Evolutionary conservation across 2,797 vertebrate species (phyloP), one percentile per base, ranked within the genome.

Genomic region (Rhadinocentrus ornatus): DNA sequence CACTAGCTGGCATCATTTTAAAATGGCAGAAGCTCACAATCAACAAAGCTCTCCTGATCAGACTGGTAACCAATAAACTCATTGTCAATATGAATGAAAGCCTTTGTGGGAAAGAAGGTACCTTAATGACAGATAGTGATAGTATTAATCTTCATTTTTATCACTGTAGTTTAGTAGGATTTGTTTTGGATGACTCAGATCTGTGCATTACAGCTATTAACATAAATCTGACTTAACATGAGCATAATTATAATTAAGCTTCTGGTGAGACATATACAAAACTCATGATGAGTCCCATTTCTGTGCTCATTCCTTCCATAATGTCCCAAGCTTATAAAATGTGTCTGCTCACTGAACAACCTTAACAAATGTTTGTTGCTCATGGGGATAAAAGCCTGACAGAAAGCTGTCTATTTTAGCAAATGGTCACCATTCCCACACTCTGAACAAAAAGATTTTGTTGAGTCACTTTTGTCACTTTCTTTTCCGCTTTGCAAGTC

Each of bases 401-500:
- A 56, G 22, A 15, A 22, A 35, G 29, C 27, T 37, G 9, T 20
- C 18, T n/a, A n/a, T 68, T 68, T 68, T 8, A 22, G 20, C n/a
- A 20, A 60, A 52, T 12, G 44, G 13, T 60, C 11, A 63, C 35
- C 16, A 11, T 54, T 18, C 22, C 12, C 9, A 58, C 29, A 58
- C 22, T 20, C 26, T 22, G 6, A 55, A 48, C 57, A 20, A 22
- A 12, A 56, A 20, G 9, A 12, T 12, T 46, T 46, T 46, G 44
- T 61, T 52, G 2, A n/a, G 9, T 62, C 12, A 34, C 32, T 59
- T 63, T 53, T 31, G 13, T 32, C 20, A 69, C 27, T 71, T 54
- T 73, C 24, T 50, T 56, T 65, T 7, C 48, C 37, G 6, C 41
- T 56, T 58, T 22, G 2, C 59, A 48, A 9, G 39, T 65, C 48